Conservation (phyloP, 2,797 vertebrate species). For the Calcarius lapponicus region DNA sequence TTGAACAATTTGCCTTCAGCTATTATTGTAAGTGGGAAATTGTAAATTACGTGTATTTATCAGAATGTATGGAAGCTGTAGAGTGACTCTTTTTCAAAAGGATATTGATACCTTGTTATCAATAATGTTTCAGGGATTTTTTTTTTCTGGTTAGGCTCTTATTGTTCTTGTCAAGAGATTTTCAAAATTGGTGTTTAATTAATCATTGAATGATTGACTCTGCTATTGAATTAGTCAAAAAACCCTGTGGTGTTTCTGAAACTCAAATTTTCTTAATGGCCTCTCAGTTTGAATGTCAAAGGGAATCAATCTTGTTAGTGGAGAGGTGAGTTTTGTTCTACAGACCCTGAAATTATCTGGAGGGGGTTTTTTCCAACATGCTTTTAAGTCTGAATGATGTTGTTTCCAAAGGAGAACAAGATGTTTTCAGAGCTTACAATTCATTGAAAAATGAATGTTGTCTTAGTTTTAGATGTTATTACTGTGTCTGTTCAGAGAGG, state of each 20-base stretch:
- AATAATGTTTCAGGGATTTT: not conserved
- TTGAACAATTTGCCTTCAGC: not conserved
- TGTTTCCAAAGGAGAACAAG: not conserved
- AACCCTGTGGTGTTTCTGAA: not conserved
- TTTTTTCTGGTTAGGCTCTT: not conserved
- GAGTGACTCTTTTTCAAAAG: not conserved
- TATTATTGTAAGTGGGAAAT: not conserved
- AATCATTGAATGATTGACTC: not conserved
- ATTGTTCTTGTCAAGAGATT: not conserved
- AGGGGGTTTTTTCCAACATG: accelerated
- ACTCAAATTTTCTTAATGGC: not conserved
- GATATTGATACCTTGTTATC: not conserved
- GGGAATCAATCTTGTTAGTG: not conserved
- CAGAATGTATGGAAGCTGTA: not conserved
- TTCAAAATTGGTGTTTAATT: not conserved
- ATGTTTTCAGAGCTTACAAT: not conserved
- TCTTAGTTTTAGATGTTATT: not conserved
- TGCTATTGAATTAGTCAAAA: not conserved
- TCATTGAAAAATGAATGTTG: not conserved
- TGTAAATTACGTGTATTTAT: not conserved
- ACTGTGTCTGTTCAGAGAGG: not conserved
- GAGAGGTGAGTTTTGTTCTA: not conserved
- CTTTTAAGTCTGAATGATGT: not conserved
- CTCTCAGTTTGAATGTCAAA: not conserved
- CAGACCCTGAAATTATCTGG: not conserved